Conservation (phyloP, 1,140 invertebrate species). For the Microplitis mediator region DNA sequence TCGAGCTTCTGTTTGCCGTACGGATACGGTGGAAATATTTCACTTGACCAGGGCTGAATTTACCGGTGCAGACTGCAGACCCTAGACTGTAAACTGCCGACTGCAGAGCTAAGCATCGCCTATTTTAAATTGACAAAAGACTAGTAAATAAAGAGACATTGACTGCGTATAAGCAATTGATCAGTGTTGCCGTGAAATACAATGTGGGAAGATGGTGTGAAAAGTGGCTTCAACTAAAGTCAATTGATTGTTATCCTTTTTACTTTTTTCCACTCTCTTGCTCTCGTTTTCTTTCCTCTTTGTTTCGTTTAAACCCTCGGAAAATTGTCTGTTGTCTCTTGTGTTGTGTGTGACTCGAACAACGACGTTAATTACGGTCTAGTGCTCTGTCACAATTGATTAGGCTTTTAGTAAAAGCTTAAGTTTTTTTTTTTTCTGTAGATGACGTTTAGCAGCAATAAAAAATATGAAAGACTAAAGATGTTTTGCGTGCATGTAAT, state of each 20-base stretch:
- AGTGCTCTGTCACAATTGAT: constrained; percentile 27
- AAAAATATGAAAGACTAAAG: not conserved
- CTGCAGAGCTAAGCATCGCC: too few relatives aligned
- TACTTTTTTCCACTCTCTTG: not conserved
- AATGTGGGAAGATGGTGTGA: not conserved
- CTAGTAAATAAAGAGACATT: too few relatives aligned
- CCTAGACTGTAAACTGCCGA: too few relatives aligned
- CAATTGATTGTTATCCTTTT: not conserved
- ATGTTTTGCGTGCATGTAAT: too few relatives aligned
- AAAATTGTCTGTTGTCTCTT: not conserved
- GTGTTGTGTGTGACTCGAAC: constrained; percentile 2
- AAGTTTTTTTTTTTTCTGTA: not conserved
- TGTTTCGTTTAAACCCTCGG: constrained; percentile 1
- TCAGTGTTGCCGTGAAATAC: not conserved
- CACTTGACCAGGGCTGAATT: too few relatives aligned
- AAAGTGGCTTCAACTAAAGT: not conserved
- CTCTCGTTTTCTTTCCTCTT: not conserved
- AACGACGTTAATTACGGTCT: constrained; percentile 28
- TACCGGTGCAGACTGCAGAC: too few relatives aligned
- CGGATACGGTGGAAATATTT: too few relatives aligned
- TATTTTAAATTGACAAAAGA: too few relatives aligned
- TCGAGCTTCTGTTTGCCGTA: too few relatives aligned
- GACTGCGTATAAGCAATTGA: not conserved
- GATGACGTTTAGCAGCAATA: not conserved
- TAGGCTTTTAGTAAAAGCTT: constrained; percentile 9